Conservation (phyloP, 2,888 invertebrate genomes). For the Lasioglossum zephyrum region DNA sequence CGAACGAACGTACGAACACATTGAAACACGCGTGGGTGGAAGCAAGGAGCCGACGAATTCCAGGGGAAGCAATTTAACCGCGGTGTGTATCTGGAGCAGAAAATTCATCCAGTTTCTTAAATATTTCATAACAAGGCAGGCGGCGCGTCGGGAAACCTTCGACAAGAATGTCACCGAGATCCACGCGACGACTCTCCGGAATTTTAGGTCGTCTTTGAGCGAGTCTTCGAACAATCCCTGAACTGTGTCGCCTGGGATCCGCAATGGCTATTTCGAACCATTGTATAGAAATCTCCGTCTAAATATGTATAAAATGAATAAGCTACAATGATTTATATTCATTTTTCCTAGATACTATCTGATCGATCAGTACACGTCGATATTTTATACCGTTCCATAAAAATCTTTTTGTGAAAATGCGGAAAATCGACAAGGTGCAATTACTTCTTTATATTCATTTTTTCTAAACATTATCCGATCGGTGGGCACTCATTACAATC, state of each 20-base stretch:
- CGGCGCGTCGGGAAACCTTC: not conserved
- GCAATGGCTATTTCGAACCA: not conserved
- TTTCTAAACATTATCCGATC: no score
- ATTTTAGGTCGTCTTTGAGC: constrained; percentile 19
- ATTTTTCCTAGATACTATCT: not conserved
- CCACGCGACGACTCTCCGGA: not conserved
- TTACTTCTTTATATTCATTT: no score
- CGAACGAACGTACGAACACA: not conserved
- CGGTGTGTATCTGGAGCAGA: not conserved
- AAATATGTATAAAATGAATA: not conserved
- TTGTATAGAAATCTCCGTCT: not conserved
- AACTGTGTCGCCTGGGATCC: not conserved
- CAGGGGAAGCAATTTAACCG: not conserved
- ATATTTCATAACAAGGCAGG: constrained; percentile 33
- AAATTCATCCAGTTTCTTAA: constrained; percentile 26
- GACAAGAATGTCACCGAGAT: constrained; percentile 23
- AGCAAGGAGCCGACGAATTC: not conserved
- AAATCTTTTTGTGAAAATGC: no score
- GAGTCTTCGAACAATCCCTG: not conserved
- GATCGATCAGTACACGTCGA: not conserved
- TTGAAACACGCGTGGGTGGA: not conserved
- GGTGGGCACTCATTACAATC: no score
- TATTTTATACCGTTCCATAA: no score
- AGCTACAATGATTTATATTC: no score
- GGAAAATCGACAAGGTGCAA: no score